Percentiles rank a stretch among this genome's conserved stretches.
Conservation (phyloP, 2,113 vertebrate species). For the Rhynchomys soricoides region DNA sequence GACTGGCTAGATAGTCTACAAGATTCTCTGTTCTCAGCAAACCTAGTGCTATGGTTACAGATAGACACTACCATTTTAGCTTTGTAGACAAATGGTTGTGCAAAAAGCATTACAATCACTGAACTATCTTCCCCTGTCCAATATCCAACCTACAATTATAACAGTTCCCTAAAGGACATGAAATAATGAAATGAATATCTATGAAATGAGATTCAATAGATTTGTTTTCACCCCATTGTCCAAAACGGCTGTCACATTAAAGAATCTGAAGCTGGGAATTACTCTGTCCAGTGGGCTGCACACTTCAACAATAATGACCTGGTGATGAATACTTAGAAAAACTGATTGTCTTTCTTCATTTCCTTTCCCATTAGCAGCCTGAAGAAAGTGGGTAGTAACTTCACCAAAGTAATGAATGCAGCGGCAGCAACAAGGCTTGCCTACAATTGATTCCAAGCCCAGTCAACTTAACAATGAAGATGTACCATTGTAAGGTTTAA, state of each 20-base stretch:
- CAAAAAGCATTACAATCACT: background rate
- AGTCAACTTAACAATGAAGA: background rate
- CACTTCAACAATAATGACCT: too few relatives aligned
- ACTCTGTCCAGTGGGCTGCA: too few relatives aligned
- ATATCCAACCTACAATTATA: background rate
- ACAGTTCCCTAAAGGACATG: background rate
- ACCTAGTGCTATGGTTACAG: background rate
- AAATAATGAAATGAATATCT: background rate
- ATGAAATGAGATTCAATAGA: background rate
- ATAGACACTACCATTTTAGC: background rate
- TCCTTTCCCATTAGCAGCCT: background rate
- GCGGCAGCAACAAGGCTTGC: too few relatives aligned
- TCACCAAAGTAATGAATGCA: background rate
- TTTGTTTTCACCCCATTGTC: too few relatives aligned
- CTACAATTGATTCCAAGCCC: background rate
- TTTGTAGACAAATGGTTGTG: background rate
- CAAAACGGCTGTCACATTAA: background rate
- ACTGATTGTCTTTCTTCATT: too few relatives aligned
- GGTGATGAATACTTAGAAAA: too few relatives aligned
- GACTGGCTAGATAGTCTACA: background rate
- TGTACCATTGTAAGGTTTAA: background rate
- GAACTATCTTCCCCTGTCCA: fast-evolving
- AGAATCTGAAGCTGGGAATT: background rate
- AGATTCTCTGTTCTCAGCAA: background rate
- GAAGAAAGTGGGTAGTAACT: background rate